A percentile compares a stretch with the other conserved stretches of the same genome.
Evolutionary conservation across 2,113 vertebrate genomes (phyloP).

Genomic region (Vanacampus margaritifer): DNA sequence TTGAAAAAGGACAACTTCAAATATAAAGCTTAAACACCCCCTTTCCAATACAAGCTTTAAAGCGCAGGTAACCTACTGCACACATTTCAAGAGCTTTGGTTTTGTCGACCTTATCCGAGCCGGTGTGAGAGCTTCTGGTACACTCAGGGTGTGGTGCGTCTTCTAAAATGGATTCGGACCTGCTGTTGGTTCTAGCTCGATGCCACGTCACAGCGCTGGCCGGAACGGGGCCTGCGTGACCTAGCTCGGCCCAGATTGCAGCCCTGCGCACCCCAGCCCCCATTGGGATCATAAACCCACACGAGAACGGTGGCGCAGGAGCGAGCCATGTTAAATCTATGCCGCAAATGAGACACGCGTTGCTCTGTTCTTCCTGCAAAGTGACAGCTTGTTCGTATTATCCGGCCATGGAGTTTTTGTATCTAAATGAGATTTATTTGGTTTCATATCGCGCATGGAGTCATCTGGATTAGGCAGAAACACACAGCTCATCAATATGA

Average conservation of each 20-base stretch:
- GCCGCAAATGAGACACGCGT: neutral
- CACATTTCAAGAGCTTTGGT: slow-evolving; percentile 25
- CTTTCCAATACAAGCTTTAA: slow-evolving; percentile 13
- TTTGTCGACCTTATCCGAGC: slow-evolving; percentile 38
- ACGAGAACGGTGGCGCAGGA: neutral
- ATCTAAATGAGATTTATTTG: slow-evolving; percentile 24
- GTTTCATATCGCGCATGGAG: slow-evolving; percentile 27
- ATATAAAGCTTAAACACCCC: neutral
- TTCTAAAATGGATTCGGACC: slow-evolving; percentile 65
- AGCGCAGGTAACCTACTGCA: slow-evolving; percentile 13
- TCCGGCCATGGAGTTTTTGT: too few species aligned
- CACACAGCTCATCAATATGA: neutral
- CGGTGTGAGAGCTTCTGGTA: slow-evolving; percentile 30
- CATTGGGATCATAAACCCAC: slow-evolving; percentile 21
- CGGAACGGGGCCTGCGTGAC: slow-evolving; percentile 55
- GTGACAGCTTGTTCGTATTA: slow-evolving; percentile 16
- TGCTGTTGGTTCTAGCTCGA: slow-evolving; percentile 56
- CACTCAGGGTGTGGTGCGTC: slow-evolving; percentile 47
- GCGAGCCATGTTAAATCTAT: slow-evolving; percentile 15
- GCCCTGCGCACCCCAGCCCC: slow-evolving; percentile 30
- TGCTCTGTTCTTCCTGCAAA: slow-evolving; percentile 16
- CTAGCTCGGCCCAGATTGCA: slow-evolving; percentile 49
- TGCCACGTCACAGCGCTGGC: slow-evolving; percentile 68
- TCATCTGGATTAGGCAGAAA: slow-evolving; percentile 11
- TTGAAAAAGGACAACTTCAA: too few species aligned